Conservation (phyloP, 1,140 invertebrate species). For the Propsilocerus akamusi region DNA sequence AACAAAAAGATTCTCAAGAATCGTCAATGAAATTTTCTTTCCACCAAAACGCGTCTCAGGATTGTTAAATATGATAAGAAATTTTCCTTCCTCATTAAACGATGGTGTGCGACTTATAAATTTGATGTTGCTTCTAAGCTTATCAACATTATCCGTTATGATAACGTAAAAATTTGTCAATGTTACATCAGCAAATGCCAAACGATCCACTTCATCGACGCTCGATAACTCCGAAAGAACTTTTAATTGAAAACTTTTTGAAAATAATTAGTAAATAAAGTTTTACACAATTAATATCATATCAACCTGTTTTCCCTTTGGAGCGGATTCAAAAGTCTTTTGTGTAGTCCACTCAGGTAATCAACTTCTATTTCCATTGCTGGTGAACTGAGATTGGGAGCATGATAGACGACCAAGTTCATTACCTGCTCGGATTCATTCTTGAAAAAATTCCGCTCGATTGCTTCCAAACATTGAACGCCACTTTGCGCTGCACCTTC, state of each 20-base stretch:
- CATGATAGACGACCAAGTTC: constrained; percentile 1
- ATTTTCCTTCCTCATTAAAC: constrained; percentile 20
- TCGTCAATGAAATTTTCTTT: constrained; percentile 9
- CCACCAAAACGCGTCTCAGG: constrained; percentile 8
- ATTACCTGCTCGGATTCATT: background rate
- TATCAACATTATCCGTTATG: constrained; percentile 12
- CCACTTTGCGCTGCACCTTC: constrained; percentile 16
- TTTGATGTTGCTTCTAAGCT: constrained; percentile 10
- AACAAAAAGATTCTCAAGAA: constrained; percentile 14
- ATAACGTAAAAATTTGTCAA: constrained; percentile 17
- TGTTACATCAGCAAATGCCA: background rate
- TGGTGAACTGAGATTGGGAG: constrained; percentile 10
- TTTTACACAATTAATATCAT: background rate
- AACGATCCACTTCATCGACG: background rate
- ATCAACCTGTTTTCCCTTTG: background rate
- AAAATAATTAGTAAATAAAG: background rate
- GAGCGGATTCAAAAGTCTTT: background rate
- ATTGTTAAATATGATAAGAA: constrained; percentile 16
- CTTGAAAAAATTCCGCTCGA: constrained; percentile 14
- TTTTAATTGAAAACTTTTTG: background rate
- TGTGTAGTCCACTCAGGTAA: constrained; percentile 6
- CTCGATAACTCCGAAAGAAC: background rate
- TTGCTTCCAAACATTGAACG: constrained; percentile 12
- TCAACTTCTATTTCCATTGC: constrained; percentile 9
- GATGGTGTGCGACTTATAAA: constrained; percentile 12